A percentile compares a stretch with the other conserved stretches of the same genome.
These are phyloP conservation scores for Geotrypetes seraphini DNA, from an alignment of 2,797 vertebrate species.

Conservation along the genomic window DNA sequence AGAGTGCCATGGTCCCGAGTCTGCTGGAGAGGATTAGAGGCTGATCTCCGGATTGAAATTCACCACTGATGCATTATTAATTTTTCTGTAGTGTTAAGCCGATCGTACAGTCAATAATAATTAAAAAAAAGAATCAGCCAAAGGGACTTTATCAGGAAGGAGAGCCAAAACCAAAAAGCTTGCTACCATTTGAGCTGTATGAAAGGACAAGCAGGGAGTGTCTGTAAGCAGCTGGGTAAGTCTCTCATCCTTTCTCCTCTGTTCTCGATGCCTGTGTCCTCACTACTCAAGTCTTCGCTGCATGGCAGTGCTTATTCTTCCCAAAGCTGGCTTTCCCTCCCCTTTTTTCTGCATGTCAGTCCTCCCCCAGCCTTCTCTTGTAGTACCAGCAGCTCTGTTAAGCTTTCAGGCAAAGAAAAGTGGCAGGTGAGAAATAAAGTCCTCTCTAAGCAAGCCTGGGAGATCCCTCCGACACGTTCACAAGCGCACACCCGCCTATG, in stretches of 20 bases:
- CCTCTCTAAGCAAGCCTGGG: conserved; percentile 17
- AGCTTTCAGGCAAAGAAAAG: conserved; percentile 35
- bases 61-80: neutral
- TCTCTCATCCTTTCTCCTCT: conserved; percentile 5
- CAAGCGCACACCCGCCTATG: neutral
- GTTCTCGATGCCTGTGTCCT: conserved; percentile 1
- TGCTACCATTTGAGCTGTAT: conserved; percentile 11
- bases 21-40: neutral
- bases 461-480: conserved; percentile 16
- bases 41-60: conserved; percentile 17
- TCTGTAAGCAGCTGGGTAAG: neutral
- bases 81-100: conserved; percentile 27
- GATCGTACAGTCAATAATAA: conserved; percentile 20
- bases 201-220: neutral
- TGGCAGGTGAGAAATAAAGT: conserved; percentile 41
- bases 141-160: conserved; percentile 18
- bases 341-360: neutral
- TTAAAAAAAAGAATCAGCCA: too few species aligned
- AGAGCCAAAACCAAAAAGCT: conserved; percentile 1
- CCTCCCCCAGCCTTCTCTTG: conserved; percentile 1
- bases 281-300: neutral
- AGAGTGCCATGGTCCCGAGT: conserved; percentile 8
- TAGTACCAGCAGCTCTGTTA: conserved; percentile 32
- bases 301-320: conserved; percentile 11
- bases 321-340: neutral